phyloP scores from a whole-genome alignment of 2,797 vertebrate species.

The Botia kubotai region DNA sequence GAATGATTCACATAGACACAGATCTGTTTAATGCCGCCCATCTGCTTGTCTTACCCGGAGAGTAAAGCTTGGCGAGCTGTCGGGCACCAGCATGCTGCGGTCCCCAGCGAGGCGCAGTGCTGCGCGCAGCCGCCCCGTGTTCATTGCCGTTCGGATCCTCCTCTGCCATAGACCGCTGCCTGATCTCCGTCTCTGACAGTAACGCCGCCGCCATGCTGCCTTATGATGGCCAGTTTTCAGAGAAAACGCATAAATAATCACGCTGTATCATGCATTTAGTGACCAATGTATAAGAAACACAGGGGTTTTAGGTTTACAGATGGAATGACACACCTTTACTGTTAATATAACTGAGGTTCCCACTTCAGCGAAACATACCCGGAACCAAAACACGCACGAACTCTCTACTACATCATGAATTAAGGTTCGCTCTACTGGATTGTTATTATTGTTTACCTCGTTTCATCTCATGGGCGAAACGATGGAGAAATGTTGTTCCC shows the following conservation, averaged over 20 bases:
- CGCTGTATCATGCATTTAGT: slow-evolving; percentile 25
- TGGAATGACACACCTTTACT: slow-evolving; percentile 46
- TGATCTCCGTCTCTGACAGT: slow-evolving; percentile 81
- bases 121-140: slow-evolving; percentile 80
- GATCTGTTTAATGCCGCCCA: not conserved
- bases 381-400: slow-evolving; percentile 70
- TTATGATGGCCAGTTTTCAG: slow-evolving; percentile 61
- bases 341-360: slow-evolving; percentile 7
- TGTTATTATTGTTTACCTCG: slow-evolving; percentile 5
- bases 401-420: not conserved
- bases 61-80: slow-evolving; percentile 80
- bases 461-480: slow-evolving; percentile 13
- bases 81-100: slow-evolving; percentile 82
- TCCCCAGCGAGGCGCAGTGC: slow-evolving; percentile 80
- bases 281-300: not conserved
- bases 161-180: slow-evolving; percentile 83
- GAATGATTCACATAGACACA: slow-evolving; percentile 13
- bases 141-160: slow-evolving; percentile 85
- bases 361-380: slow-evolving; percentile 62
- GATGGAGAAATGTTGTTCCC: not conserved
- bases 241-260: slow-evolving; percentile 63
- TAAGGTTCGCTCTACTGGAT: slow-evolving; percentile 1
- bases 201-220: slow-evolving; percentile 73
- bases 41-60: slow-evolving; percentile 73
- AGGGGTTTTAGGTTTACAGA: slow-evolving; percentile 3